Evolutionary conservation across 2,888 invertebrate genomes (phyloP).

Genomic region (Aethes cnicana): DNA sequence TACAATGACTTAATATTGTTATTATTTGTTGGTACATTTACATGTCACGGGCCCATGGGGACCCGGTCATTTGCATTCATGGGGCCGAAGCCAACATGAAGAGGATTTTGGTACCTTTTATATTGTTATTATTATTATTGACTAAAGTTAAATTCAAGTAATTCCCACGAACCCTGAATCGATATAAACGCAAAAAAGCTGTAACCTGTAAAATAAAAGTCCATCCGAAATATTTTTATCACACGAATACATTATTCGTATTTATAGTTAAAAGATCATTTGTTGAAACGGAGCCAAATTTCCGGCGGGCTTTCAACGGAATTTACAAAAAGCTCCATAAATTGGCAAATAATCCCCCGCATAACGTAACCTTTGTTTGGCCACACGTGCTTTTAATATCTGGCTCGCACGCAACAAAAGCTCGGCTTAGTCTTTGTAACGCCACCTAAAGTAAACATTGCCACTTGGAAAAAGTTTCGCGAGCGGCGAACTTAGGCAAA

Average conservation of each 20-base stretch:
- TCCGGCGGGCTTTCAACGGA: constrained; percentile 78
- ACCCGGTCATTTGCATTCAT: no score
- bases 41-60: no score
- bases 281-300: constrained; percentile 82
- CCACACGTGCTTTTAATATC: constrained; percentile 83
- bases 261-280: constrained; percentile 79
- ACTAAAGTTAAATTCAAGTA: no score
- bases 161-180: neutral
- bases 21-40: no score
- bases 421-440: constrained; percentile 76
- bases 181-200: constrained; percentile 36
- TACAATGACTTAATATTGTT: no score
- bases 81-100: no score
- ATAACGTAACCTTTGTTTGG: constrained; percentile 82
- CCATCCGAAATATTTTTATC: constrained; percentile 57
- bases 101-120: no score
- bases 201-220: constrained; percentile 54
- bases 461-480: constrained; percentile 66
- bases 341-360: constrained; percentile 83
- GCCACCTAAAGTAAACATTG: constrained; percentile 67
- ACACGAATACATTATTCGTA: constrained; percentile 61
- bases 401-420: constrained; percentile 66
- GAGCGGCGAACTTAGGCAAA: constrained; percentile 32
- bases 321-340: constrained; percentile 81
- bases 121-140: no score